phyloP scores from a whole-genome alignment of 2,113 vertebrate genomes.

The Serranochromis macrocephalus region DNA sequence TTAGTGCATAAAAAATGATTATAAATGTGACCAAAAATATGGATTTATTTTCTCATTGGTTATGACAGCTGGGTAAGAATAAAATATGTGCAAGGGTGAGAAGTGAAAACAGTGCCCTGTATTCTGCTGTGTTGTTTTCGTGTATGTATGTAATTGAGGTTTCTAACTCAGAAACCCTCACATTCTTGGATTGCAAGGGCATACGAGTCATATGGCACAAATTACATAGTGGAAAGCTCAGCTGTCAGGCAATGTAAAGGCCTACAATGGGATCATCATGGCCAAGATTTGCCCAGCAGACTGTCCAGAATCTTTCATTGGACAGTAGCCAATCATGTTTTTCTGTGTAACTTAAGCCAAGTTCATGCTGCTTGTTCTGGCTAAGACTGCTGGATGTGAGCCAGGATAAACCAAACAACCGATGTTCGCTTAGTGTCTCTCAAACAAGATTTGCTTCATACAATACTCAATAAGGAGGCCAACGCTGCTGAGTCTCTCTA shows the following conservation, averaged over 20 bases:
- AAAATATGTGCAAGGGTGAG: not conserved
- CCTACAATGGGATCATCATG: not conserved
- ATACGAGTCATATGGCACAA: not conserved
- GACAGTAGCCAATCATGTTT: slow-evolving; percentile 21
- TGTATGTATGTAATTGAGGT: not conserved
- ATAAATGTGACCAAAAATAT: not conserved
- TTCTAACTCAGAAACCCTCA: not conserved
- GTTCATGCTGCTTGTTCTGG: slow-evolving; percentile 11
- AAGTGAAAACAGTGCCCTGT: not conserved
- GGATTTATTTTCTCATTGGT: not conserved
- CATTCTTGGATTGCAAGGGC: not conserved
- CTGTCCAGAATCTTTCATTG: slow-evolving; percentile 14
- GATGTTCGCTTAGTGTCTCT: not conserved
- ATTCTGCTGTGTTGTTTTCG: not conserved
- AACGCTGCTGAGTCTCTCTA: not conserved
- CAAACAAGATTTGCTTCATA: not conserved
- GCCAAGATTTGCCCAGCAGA: not conserved
- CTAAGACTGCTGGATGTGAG: not conserved
- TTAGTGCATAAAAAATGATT: not conserved
- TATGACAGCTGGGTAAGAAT: not conserved
- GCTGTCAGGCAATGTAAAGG: not conserved
- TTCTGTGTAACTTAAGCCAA: slow-evolving; percentile 9
- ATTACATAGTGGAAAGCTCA: not conserved
- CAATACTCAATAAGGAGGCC: not conserved
- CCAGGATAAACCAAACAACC: slow-evolving; percentile 23